phyloP scores from a whole-genome alignment of 2,888 invertebrate genomes.

The Conus canariensis region DNA sequence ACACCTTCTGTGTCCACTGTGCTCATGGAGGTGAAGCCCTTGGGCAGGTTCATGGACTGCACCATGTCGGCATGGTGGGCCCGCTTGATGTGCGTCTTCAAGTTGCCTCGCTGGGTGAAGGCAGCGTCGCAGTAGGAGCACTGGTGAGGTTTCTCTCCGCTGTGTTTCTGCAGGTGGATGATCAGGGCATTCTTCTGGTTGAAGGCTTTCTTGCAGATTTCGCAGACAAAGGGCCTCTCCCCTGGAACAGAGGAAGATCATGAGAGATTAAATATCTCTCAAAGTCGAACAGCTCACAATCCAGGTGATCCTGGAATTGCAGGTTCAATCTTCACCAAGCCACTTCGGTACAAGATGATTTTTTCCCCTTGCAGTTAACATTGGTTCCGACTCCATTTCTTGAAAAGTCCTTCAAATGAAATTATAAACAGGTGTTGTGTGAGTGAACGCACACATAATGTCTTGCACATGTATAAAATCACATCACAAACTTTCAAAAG shows the following conservation, averaged over 20 bases:
- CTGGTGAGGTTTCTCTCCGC: slow-evolving; percentile 73
- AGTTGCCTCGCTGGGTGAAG: slow-evolving; percentile 78
- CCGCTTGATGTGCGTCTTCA: slow-evolving; percentile 78
- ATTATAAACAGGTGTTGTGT: no score
- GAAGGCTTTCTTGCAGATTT: slow-evolving; percentile 74
- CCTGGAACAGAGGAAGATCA: slow-evolving; percentile 55
- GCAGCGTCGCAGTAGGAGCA: slow-evolving; percentile 75
- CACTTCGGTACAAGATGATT: no score
- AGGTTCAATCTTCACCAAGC: no score
- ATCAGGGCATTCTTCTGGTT: slow-evolving; percentile 78
- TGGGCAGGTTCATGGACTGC: slow-evolving; percentile 68
- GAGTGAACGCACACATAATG: no score
- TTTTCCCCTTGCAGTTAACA: no score
- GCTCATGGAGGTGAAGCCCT: background rate
- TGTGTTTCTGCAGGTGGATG: slow-evolving; percentile 76
- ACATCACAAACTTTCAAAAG: no score
- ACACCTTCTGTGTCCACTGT: background rate
- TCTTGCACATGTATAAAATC: no score
- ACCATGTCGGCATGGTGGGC: slow-evolving; percentile 76
- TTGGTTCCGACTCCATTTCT: no score
- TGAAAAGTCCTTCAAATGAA: no score
- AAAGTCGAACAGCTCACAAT: no score
- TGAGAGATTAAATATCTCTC: background rate
- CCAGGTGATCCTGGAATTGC: no score
- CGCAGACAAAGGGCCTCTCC: slow-evolving; percentile 76